These are phyloP conservation scores for Alfaro cultratus DNA, from an alignment of 2,797 vertebrate genomes.

Conservation along the genomic window DNA sequence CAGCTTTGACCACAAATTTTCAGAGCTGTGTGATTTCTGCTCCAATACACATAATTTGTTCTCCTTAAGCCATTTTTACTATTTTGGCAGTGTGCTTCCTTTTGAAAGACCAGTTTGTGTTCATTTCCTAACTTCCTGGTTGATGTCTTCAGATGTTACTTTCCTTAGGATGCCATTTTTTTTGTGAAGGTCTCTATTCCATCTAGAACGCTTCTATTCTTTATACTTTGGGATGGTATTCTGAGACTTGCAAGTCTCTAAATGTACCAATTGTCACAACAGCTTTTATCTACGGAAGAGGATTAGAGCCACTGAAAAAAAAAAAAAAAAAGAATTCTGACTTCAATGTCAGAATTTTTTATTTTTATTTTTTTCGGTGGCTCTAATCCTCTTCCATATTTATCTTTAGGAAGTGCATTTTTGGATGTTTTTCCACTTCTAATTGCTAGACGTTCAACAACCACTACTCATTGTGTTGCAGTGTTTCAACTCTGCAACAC, in stretches of 20 bases:
- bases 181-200: not conserved
- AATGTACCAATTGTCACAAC: not conserved
- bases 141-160: not conserved
- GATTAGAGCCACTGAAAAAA: too few species aligned
- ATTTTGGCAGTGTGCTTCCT: not conserved
- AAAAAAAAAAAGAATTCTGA: too few species aligned
- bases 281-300: not conserved
- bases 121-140: not conserved
- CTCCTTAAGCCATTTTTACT: not conserved
- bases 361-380: too few species aligned
- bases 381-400: too few species aligned
- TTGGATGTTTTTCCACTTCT: not conserved
- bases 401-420: not conserved
- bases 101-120: not conserved
- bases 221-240: not conserved
- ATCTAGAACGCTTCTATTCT: not conserved
- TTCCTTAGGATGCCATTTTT: not conserved
- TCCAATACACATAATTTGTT: not conserved
- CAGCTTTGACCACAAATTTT: not conserved
- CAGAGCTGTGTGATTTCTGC: not conserved
- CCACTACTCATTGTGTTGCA: not conserved
- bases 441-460: not conserved
- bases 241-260: not conserved
- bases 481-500: slow-evolving; percentile 1
- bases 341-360: too few species aligned